Percentiles rank a stretch among this genome's conserved stretches.
phyloP scores from a whole-genome alignment of 2,888 invertebrate genomes.

The Timema cristinae region DNA sequence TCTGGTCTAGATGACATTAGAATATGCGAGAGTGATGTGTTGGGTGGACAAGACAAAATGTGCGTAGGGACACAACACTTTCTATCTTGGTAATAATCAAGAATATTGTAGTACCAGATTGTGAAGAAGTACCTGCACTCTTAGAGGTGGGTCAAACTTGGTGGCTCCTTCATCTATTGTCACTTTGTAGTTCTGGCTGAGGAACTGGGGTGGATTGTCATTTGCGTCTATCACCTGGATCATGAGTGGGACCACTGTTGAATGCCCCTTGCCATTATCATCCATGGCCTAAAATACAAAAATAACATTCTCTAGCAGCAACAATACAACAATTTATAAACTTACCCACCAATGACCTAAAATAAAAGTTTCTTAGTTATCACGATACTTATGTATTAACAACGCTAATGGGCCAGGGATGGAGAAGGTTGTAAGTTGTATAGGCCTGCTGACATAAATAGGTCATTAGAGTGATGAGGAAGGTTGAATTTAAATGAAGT shows the following conservation, averaged over 20 bases:
- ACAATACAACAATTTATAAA: background rate
- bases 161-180: conserved; percentile 83
- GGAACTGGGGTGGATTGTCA: conserved; percentile 83
- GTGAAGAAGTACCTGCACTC: conserved; percentile 36
- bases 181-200: conserved; percentile 69
- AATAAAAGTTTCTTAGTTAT: no score
- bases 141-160: conserved; percentile 66
- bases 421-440: no score
- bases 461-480: no score
- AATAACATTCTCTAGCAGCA: conserved; percentile 2
- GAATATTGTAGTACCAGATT: background rate
- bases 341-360: background rate
- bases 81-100: background rate
- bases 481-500: no score
- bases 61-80: background rate
- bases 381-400: no score
- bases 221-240: conserved; percentile 79
- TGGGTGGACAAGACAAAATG: background rate
- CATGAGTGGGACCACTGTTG: conserved; percentile 72
- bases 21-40: background rate
- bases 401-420: no score
- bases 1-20: background rate
- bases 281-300: conserved; percentile 66
- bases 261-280: conserved; percentile 74
- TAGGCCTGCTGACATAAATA: no score